Evolutionary conservation across 2,797 vertebrate species (phyloP), one percentile per base, ranked within the genome.

Genomic region (Odontamblyopus lacepedii): DNA sequence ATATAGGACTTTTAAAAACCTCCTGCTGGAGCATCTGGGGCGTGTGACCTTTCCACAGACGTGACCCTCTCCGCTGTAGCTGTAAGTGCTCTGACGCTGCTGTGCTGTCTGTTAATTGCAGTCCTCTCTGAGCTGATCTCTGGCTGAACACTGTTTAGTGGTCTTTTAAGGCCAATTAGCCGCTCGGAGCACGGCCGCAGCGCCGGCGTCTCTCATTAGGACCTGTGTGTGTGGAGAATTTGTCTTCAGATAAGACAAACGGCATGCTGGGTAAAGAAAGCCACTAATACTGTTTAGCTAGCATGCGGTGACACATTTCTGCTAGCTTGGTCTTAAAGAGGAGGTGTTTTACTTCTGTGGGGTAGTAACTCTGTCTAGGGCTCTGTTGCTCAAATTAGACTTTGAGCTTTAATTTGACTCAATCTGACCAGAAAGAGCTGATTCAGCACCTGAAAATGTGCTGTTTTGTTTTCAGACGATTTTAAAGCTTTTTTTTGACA

Each of bases 91-190:
- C 48, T 75, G 74, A 81, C 80, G 83, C 69, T 30, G 6, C 78
- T 77, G 29, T 0, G 64, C 64, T 78, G 80, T 72, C 77, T 70
- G 70, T 77, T 86, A 83, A 86, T 85, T 81, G 83, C 72, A 76
- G 55, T 61, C 53, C 61, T 81, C 83, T 80, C 68, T 38, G 77
- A 77, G 78, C 69, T 76, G 67, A 85, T 84, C 78, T 70, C 68
- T 50, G 61, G 71, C 73, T 66, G 51, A 66, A 82, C 81, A 77
- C 73, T 71, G 55, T 79, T 85, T 71, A 75, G 73, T 41, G 44
- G 50, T 71, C 66, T 83, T 86, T 86, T 82, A 84, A 74, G 69
- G 70, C 75, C 80, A 84, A 85, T 85, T 83, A 81, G 80, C 73
- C 26, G 32, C 50, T 74, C 56, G 18, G 53, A 69, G 70, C 26